phyloP scores from a whole-genome alignment of 2,113 vertebrate species.

The Oreotrochilus melanogaster region DNA sequence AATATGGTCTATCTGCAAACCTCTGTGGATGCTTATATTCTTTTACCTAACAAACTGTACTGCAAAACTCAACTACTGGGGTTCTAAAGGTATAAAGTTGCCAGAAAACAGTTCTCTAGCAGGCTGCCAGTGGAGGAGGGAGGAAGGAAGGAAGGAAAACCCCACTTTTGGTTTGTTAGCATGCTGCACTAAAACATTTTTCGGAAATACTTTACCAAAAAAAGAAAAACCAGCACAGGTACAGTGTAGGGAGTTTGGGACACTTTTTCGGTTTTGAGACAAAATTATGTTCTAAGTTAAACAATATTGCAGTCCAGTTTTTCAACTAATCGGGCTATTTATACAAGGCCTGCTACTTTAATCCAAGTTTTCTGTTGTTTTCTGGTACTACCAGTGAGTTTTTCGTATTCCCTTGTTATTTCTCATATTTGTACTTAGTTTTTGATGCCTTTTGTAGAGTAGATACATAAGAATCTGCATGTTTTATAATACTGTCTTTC shows the following conservation, averaged over 20 bases:
- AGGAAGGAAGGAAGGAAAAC: not conserved
- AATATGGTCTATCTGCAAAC: not conserved
- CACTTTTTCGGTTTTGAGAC: not conserved
- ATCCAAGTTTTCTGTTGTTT: not conserved
- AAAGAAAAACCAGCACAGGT: not conserved
- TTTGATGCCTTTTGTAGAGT: not conserved
- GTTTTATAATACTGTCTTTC: not conserved
- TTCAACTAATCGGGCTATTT: not conserved
- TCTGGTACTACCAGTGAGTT: not conserved
- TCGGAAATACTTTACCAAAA: not conserved
- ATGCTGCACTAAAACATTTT: not conserved
- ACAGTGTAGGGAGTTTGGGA: not conserved
- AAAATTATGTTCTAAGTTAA: not conserved
- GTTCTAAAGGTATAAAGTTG: not conserved
- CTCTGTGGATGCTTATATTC: not conserved
- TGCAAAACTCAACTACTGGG: not conserved
- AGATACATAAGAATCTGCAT: rapidly evolving
- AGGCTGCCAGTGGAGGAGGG: not conserved
- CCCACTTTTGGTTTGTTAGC: not conserved
- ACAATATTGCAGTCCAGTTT: not conserved
- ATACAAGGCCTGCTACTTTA: not conserved
- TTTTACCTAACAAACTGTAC: not conserved
- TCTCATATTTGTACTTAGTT: not conserved
- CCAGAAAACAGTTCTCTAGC: not conserved
- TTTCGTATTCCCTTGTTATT: not conserved